Conservation (phyloP, 2,888 invertebrate genomes). For the Pterostichus madidus region DNA sequence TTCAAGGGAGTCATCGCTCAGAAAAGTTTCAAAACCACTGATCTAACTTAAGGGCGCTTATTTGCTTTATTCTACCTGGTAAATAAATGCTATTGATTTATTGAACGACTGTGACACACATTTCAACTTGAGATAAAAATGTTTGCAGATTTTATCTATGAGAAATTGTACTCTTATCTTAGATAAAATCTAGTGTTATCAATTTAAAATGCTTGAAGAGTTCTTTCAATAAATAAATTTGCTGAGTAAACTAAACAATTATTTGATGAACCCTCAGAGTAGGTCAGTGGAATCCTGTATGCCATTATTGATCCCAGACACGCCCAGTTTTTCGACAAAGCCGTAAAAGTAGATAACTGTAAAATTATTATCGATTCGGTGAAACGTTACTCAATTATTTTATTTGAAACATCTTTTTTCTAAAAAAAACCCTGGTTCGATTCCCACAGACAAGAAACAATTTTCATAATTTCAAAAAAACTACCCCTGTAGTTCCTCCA, state of each 20-base stretch:
- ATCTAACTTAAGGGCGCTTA: no score
- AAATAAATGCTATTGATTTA: background rate
- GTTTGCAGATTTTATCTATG: constrained; percentile 4
- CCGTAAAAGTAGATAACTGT: background rate
- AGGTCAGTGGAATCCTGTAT: background rate
- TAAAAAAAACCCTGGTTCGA: no score
- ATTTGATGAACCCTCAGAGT: background rate
- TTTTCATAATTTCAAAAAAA: no score
- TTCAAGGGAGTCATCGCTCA: no score
- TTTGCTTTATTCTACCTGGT: no score
- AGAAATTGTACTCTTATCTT: no score
- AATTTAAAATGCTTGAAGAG: background rate
- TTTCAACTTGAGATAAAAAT: background rate
- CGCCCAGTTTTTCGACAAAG: constrained; percentile 18
- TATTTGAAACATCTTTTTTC: no score
- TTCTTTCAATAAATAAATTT: background rate
- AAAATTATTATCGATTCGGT: no score
- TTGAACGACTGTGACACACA: background rate
- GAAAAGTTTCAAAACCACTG: no score
- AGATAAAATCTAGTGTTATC: background rate
- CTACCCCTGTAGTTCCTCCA: no score
- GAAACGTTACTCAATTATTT: no score
- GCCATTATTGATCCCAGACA: constrained; percentile 3
- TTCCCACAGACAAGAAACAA: no score
- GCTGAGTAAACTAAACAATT: background rate